phyloP scores from a whole-genome alignment of 2,797 vertebrate species.

The Mormyrops boulengeri region DNA sequence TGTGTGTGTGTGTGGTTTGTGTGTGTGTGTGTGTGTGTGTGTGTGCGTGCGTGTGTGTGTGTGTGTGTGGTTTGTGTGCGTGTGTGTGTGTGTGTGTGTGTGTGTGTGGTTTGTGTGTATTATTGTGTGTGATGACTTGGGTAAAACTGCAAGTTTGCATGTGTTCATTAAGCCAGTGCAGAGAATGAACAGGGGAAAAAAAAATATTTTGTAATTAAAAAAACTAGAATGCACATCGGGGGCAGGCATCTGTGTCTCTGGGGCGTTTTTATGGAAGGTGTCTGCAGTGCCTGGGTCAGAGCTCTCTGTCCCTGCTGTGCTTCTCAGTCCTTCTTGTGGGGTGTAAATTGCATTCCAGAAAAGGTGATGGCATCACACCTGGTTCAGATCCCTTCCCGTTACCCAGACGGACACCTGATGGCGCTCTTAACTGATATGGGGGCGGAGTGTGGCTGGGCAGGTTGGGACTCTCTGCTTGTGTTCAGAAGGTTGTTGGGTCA shows the following conservation, averaged over 20 bases:
- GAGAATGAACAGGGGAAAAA: background rate
- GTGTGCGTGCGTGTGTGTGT: no score
- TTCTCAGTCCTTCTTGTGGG: background rate
- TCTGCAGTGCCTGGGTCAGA: no score
- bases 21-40: no score
- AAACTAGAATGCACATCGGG: background rate
- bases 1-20: no score
- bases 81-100: no score
- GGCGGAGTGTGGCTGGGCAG: background rate
- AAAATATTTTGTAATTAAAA: background rate
- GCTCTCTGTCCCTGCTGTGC: background rate
- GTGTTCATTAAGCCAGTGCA: background rate
- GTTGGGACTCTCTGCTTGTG: background rate
- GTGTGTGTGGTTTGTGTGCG: no score
- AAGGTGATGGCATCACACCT: background rate
- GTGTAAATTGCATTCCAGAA: conserved; percentile 6
- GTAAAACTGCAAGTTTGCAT: background rate
- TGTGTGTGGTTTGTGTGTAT: background rate
- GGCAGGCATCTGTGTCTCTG: background rate
- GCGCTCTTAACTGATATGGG: background rate
- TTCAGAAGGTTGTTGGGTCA: background rate
- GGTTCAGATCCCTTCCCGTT: background rate
- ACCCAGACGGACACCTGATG: background rate
- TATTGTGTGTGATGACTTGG: background rate
- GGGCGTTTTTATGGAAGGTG: background rate